These are phyloP conservation scores for Coreoperca whiteheadi DNA, from an alignment of 2,113 vertebrate genomes.

Conservation along the genomic window DNA sequence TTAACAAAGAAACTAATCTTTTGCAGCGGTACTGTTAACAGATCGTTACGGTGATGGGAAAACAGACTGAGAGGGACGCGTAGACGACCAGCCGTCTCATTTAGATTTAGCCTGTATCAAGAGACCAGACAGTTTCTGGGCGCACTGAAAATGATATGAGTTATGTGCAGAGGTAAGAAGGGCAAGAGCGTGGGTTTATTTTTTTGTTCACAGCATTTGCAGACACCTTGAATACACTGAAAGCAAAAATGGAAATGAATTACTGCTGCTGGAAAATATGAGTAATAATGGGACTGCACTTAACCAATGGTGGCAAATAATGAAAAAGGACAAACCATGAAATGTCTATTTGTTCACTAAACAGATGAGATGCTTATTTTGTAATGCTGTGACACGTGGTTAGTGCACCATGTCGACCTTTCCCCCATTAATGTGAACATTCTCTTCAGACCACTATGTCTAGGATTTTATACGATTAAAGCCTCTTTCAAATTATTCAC, in stretches of 20 bases:
- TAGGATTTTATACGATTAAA: not conserved
- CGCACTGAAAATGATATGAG: constrained; percentile 4
- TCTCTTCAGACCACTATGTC: not conserved
- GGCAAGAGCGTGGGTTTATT: not conserved
- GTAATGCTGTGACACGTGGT: not conserved
- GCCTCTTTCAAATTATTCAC: not conserved
- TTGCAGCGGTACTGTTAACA: no score
- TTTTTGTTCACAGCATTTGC: not conserved
- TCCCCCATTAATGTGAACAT: not conserved
- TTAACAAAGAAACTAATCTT: not conserved
- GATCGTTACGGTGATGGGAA: not conserved
- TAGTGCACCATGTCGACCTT: not conserved
- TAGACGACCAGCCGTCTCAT: not conserved
- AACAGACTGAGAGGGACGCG: not conserved
- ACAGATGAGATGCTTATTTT: not conserved
- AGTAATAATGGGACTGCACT: constrained; percentile 23
- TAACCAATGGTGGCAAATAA: not conserved
- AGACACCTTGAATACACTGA: not conserved
- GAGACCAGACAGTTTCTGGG: not conserved
- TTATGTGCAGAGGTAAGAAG: not conserved
- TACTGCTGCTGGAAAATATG: not conserved
- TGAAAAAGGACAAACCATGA: not conserved
- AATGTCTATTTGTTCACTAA: not conserved
- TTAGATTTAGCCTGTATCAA: not conserved
- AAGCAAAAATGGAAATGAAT: constrained; percentile 21